Conservation (phyloP, 2,113 vertebrate species). For the Catharus bicknelli region DNA sequence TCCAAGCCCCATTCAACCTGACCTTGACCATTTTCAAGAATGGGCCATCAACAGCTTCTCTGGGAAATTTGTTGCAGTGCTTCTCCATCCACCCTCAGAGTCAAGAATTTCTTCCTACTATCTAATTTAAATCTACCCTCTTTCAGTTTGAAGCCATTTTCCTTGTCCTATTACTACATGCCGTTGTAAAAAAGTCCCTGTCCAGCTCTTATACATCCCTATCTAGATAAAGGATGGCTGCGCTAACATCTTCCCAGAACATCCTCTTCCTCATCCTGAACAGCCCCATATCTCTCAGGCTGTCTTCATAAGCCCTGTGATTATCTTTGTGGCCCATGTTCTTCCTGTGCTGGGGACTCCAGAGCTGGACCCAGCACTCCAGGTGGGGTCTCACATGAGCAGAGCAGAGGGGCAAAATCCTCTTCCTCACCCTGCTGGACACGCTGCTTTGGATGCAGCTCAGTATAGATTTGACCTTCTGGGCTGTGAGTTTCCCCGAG, state of each 20-base stretch:
- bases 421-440: background rate
- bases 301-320: background rate
- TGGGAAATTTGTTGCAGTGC: background rate
- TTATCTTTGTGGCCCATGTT: too few relatives aligned
- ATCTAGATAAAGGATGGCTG: background rate
- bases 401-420: background rate
- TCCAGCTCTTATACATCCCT: background rate
- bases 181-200: background rate
- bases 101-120: background rate
- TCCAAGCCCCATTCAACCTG: background rate
- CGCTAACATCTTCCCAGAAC: background rate
- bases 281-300: background rate
- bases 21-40: background rate
- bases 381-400: background rate
- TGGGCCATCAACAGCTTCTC: background rate
- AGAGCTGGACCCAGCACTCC: background rate
- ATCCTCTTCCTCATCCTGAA: background rate
- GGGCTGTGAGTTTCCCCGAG: background rate
- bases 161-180: background rate
- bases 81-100: background rate
- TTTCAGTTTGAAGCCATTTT: background rate
- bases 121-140: background rate
- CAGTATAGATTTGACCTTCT: background rate
- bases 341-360: background rate
- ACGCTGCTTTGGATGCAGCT: rapidly evolving